Base-by-base conservation (phyloP, 2,888 invertebrate species). In the Graphium colonna region DNA sequence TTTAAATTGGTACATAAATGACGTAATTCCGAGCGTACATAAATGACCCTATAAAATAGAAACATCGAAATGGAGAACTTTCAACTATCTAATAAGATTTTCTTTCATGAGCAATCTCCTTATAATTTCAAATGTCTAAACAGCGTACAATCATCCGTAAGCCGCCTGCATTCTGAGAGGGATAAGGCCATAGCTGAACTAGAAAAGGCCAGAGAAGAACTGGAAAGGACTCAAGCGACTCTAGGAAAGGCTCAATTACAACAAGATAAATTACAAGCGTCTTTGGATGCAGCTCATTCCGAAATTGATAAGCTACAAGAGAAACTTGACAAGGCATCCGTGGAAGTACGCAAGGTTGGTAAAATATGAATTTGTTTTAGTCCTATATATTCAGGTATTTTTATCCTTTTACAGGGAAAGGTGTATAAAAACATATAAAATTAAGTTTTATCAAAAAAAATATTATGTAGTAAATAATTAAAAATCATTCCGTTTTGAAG, bases 251-350 rank as follows among this genome's bases (percentile, higher is more conserved):
- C 96, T 56, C 97, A 97, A 82, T 89, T 96, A 54, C 96, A 96
- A 74, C 96, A 96, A 75, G 97, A 97, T 84, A 97, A 97, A 82
- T 89, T 97, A 50, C 97, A 97, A 82, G 95, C 95, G 61, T 90
- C 95, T 9, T 90, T 97, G 64, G 97, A 97, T 83, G 95, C 96
- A 72, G 95, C 96, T 15, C 97, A 97, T 79, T 95, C 95, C 51
- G 97, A 97, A 76, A 94, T 95, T 49, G 97, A 97, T 79, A 95
- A 97, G 73, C 88, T 97, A 51, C 97, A 97, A 80, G 97, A 97
- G 78, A 94, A 94, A 68, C 84, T 96, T 59, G 97, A 97, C 80
- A 96, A 97, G 81, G 90, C 94, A 43, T 92, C 94, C 60, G 92
- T 92, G 57, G 97, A 97, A 91, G 92, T 94, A 58, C 92, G 97